Conservation (phyloP, 2,888 invertebrate genomes). For the Lapara coniferarum region DNA sequence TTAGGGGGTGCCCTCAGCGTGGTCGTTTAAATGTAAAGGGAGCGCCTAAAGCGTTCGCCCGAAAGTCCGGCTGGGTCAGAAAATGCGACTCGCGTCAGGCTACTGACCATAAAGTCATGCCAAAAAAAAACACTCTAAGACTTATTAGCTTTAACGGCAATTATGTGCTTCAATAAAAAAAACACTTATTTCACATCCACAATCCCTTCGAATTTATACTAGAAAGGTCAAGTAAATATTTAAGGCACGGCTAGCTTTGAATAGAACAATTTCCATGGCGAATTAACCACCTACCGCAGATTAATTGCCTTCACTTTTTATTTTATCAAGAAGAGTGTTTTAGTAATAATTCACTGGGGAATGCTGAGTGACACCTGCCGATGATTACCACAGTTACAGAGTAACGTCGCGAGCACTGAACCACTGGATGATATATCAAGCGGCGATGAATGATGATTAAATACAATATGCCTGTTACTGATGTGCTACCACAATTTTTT, state of each 20-base stretch:
- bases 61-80: too few species aligned
- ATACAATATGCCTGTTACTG: neutral
- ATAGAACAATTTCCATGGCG: slow-evolving; percentile 9
- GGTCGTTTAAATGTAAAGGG: too few species aligned
- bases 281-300: slow-evolving; percentile 22
- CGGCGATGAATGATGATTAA: neutral
- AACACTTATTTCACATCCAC: neutral
- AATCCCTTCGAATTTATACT: neutral
- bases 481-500: neutral
- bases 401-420: neutral
- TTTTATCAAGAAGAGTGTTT: slow-evolving; percentile 15
- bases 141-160: too few species aligned
- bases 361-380: slow-evolving; percentile 17
- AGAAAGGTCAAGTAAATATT: slow-evolving; percentile 5
- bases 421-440: neutral
- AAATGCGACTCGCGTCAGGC: too few species aligned
- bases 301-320: slow-evolving; percentile 13
- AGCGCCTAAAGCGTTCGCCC: too few species aligned
- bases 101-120: too few species aligned
- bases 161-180: neutral
- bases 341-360: slow-evolving; percentile 8
- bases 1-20: too few species aligned
- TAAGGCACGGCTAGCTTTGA: slow-evolving; percentile 10
- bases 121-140: too few species aligned
- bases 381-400: slow-evolving; percentile 7